Base-by-base conservation (phyloP, 2,113 vertebrate species). In the Engraulis encrasicolus region DNA sequence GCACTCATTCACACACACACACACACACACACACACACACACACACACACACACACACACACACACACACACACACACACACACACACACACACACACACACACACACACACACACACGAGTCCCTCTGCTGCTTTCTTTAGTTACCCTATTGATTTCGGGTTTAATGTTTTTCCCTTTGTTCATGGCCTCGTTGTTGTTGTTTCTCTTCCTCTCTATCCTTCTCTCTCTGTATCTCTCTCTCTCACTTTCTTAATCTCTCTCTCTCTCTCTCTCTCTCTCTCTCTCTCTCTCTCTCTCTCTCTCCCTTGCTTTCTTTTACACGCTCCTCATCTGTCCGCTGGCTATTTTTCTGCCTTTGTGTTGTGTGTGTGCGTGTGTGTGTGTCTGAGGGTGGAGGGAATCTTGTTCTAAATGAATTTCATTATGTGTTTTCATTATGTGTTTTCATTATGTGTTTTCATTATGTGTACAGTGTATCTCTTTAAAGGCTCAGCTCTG, bases 371-470 rank as follows among this genome's bases (percentile, higher is more conserved):
- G n/a, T n/a, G n/a, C n/a, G n/a, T n/a, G n/a, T n/a, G n/a, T n/a
- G n/a, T n/a, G n/a, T n/a, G n/a, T n/a, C n/a, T n/a, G n/a, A n/a
- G n/a, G n/a, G 23, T 77, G 27, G 12, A 20, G 37, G n/a, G 78
- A 23, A 31, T 27, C 12, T 66, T 66, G 58, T 31, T 66, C n/a
- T 23, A 27, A 18, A 79, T 82, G 37, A n/a, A 61, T 79, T n/a
- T 12, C 38, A 71, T 81, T 74, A 85, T 84, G 66, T 74, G 81
- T 48, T 80, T n/a, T 74, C 48, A 85, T 82, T 58, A n/a, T n/a
- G n/a, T n/a, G 74, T 82, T 82, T 78, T 40, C 38, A 71, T 81
- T 74, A 85, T 84, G 66, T 74, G 81, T 48, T 80, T n/a, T 74
- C 48, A 85, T 82, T 58, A n/a, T n/a, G n/a, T n/a, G 74, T 82